Evolutionary conservation across 2,888 invertebrate species (phyloP).

Genomic region (Eilema griseolum): DNA sequence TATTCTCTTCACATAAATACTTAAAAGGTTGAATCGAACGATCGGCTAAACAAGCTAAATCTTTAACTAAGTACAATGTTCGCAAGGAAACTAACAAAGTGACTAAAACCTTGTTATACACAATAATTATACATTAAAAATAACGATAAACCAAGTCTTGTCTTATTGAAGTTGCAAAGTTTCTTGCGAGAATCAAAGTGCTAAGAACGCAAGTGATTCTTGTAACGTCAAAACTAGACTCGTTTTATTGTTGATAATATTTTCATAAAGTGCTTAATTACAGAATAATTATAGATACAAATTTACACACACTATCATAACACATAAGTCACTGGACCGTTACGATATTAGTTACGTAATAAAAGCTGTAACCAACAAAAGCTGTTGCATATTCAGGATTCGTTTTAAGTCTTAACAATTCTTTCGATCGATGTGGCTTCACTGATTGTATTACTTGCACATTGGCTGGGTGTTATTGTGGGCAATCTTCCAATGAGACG

Average conservation of each 20-base stretch:
- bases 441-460: not conserved
- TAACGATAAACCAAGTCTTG: constrained; percentile 55
- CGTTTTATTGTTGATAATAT: constrained; percentile 42
- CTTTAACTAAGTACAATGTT: constrained; percentile 75
- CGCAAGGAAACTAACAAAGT: constrained; percentile 72
- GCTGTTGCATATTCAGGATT: constrained; percentile 18
- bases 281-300: constrained; percentile 46
- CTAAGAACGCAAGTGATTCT: constrained; percentile 20
- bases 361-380: constrained; percentile 58
- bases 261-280: constrained; percentile 41
- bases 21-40: constrained; percentile 70
- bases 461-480: not conserved
- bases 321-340: constrained; percentile 51
- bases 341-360: constrained; percentile 63
- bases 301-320: constrained; percentile 45
- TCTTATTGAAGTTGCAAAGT: constrained; percentile 22
- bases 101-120: constrained; percentile 71
- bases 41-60: constrained; percentile 69
- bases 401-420: not conserved
- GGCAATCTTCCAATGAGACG: not conserved
- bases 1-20: constrained; percentile 83
- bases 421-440: not conserved
- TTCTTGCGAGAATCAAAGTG: constrained; percentile 19
- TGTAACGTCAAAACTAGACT: constrained; percentile 31
- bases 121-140: constrained; percentile 62